These are phyloP conservation scores for Sthenelais limicola DNA, from an alignment of 2,888 invertebrate species.

Conservation along the genomic window DNA sequence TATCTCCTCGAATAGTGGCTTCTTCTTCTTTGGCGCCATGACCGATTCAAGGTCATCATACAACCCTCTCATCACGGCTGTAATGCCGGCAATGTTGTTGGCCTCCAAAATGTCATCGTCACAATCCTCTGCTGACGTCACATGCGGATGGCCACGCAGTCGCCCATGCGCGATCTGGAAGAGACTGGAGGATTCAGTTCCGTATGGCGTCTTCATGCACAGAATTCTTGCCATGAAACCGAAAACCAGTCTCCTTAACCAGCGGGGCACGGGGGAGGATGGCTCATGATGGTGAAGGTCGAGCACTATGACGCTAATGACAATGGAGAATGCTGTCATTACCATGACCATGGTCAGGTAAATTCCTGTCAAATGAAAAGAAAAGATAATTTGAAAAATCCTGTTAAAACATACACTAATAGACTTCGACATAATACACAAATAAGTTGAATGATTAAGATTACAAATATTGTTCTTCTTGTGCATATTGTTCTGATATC, in stretches of 20 bases:
- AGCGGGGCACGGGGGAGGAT: slow-evolving; percentile 57
- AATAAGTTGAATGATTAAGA: too few species aligned
- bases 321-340: slow-evolving; percentile 72
- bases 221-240: slow-evolving; percentile 55
- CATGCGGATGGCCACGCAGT: background rate
- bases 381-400: too few species aligned
- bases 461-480: too few species aligned
- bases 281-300: slow-evolving; percentile 71
- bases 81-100: slow-evolving; percentile 33
- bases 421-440: too few species aligned
- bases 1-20: slow-evolving; percentile 48
- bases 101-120: slow-evolving; percentile 36
- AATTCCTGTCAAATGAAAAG: too few species aligned
- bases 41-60: slow-evolving; percentile 46
- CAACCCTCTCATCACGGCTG: slow-evolving; percentile 36
- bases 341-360: slow-evolving; percentile 73
- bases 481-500: too few species aligned
- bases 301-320: slow-evolving; percentile 72
- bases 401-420: too few species aligned
- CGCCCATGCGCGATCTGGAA: slow-evolving; percentile 39
- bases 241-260: slow-evolving; percentile 64
- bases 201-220: slow-evolving; percentile 50
- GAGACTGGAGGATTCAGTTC: slow-evolving; percentile 31
- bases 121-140: slow-evolving; percentile 7
- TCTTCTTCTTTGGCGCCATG: slow-evolving; percentile 43